Evolutionary conservation across 2,113 vertebrate species (phyloP), one percentile per base, ranked within the genome.

Genomic region (Coptodon rendalli): DNA sequence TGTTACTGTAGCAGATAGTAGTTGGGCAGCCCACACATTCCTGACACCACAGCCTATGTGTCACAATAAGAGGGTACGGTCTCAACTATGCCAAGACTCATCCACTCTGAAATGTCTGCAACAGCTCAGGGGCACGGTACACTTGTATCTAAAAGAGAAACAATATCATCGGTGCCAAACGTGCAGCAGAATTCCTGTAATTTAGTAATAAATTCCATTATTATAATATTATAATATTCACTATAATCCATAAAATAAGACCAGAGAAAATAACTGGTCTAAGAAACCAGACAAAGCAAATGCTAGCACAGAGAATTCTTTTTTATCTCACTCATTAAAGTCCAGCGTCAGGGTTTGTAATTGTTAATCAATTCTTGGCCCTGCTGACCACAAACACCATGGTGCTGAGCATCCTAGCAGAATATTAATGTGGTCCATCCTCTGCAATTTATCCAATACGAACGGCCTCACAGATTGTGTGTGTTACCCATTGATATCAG

Each of bases 1-100:
- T 84, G 68, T 88, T 92, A 86, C 85, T 79, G 88, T 76, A 86
- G 85, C 89, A 91, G 86, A 90, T 86, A 89, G 89, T 86, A 87
- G 94, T 82, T 83, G 88, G 91, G 54, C 88, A 87, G 90, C 95
- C 94, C 91, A 94, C 94, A 82, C 94, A 86, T 66, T 87, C 84
- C 91, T 95, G 91, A 94, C 90, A 89, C 87, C 34, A 56, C 84
- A 87, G 89, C 89, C 92, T 89, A 34, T 34, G 90, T 94, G 92
- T 94, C 90, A 90, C 89, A 81, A 71, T 19, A 63, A 90, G 88
- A 94, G 91, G 88, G 89, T 92, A 90, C 71, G 52, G 89, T 82
- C 86, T 90, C 71, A 34, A 85, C 87, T 57, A 71, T 90, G 90
- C 90, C 85, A 89, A 91, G 92, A 88, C 66, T 78, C 73, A 82